phyloP scores from a whole-genome alignment of 2,888 invertebrate genomes.

The Mesorhabditis belari region DNA sequence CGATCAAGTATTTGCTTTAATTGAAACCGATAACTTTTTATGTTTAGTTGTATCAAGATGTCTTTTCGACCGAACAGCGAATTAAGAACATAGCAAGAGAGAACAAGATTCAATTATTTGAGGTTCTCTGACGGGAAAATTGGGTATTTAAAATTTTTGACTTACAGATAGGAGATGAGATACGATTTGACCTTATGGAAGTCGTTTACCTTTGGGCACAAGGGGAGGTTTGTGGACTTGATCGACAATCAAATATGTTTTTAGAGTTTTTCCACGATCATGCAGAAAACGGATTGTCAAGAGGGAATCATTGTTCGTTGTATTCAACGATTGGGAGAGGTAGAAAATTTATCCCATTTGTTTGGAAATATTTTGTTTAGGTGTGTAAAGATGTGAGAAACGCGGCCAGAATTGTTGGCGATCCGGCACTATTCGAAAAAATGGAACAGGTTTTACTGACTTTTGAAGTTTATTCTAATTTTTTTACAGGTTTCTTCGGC shows the following conservation, averaged over 20 bases:
- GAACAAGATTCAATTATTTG: constrained; percentile 1
- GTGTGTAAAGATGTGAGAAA: constrained; percentile 59
- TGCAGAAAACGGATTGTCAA: constrained; percentile 83
- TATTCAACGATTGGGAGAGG: constrained; percentile 90
- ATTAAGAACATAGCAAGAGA: too few relatives aligned
- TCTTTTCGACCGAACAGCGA: not conserved
- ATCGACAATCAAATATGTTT: constrained; percentile 15
- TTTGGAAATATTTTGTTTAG: not conserved
- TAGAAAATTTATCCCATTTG: too few relatives aligned
- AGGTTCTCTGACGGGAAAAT: not conserved
- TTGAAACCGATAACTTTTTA: not conserved
- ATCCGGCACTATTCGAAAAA: constrained; percentile 80
- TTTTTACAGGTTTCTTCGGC: constrained; percentile 71
- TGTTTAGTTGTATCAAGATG: not conserved
- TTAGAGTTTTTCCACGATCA: constrained; percentile 84
- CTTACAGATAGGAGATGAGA: constrained; percentile 51
- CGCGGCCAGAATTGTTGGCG: constrained; percentile 85
- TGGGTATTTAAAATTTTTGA: not conserved
- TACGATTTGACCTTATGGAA: constrained; percentile 83
- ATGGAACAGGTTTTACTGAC: too few relatives aligned
- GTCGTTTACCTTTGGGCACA: constrained; percentile 94
- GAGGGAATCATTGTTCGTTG: constrained; percentile 95
- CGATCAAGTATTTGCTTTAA: constrained; percentile 8
- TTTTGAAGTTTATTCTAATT: constrained; percentile 58
- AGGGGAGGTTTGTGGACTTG: constrained; percentile 64